phyloP scores from a whole-genome alignment of 2,797 vertebrate genomes.

The Rhynchotus rufescens region DNA sequence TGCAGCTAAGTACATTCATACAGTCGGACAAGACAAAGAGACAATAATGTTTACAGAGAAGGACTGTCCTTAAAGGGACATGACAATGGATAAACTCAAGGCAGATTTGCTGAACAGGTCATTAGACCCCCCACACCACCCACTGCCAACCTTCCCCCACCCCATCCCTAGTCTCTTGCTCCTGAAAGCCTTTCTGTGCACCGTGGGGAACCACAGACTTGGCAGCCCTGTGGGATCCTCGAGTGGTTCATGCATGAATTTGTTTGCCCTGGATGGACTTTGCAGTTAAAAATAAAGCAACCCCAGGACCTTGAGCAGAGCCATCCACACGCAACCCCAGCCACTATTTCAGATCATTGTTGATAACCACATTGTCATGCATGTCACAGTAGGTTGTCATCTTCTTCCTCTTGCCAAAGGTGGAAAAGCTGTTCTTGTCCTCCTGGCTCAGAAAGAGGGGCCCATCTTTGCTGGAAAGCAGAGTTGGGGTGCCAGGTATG shows the following conservation, averaged over 20 bases:
- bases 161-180: neutral
- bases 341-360: conserved; percentile 85
- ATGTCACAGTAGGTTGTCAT: conserved; percentile 86
- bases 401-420: conserved; percentile 92
- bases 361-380: conserved; percentile 88
- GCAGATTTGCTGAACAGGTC: conserved; percentile 50
- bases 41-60: conserved; percentile 52
- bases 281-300: conserved; percentile 10
- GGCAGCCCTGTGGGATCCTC: neutral
- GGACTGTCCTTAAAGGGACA: neutral
- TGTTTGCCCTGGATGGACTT: neutral
- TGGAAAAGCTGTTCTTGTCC: conserved; percentile 92
- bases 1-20: conserved; percentile 68
- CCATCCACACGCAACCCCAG: neutral
- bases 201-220: neutral
- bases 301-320: neutral
- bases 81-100: conserved; percentile 29
- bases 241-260: neutral
- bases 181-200: neutral
- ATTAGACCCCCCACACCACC: conserved; percentile 13
- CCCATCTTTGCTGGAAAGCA: conserved; percentile 84
- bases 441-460: conserved; percentile 83
- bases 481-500: conserved; percentile 89
- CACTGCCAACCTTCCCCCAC: neutral
- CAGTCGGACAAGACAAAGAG: conserved; percentile 63